phyloP scores from a whole-genome alignment of 2,888 invertebrate genomes.

The Cremastobaeus sp. region DNA sequence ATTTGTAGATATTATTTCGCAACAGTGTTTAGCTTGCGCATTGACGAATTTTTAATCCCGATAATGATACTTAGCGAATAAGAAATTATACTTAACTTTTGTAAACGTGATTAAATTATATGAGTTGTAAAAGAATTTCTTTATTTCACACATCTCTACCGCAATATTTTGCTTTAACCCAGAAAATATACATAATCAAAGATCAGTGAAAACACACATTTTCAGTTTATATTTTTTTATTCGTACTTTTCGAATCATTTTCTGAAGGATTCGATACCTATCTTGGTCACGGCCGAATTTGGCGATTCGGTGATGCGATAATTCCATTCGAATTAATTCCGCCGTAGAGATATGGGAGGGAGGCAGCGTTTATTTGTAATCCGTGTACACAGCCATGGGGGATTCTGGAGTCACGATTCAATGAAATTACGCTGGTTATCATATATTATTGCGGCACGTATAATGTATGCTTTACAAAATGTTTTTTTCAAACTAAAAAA shows the following conservation, averaged over 20 bases:
- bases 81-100: constrained; percentile 52
- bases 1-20: constrained; percentile 41
- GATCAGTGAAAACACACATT: too few species aligned
- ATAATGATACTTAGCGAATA: constrained; percentile 16
- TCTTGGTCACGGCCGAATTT: too few species aligned
- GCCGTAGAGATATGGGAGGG: too few species aligned
- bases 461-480: constrained; percentile 9
- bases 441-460: constrained; percentile 4
- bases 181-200: too few species aligned
- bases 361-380: constrained; percentile 8
- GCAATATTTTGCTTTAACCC: too few species aligned
- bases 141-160: too few species aligned
- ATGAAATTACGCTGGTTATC: constrained; percentile 1
- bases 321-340: too few species aligned
- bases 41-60: constrained; percentile 30
- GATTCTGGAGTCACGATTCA: constrained; percentile 11
- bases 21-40: constrained; percentile 19
- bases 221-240: too few species aligned
- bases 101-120: constrained; percentile 55
- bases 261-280: too few species aligned
- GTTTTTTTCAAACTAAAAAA: constrained; percentile 5
- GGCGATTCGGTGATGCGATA: neutral
- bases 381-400: constrained; percentile 20
- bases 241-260: too few species aligned
- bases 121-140: constrained; percentile 27